Evolutionary conservation across 2,888 invertebrate genomes (phyloP).

Genomic region (Argynnis bischoffii): DNA sequence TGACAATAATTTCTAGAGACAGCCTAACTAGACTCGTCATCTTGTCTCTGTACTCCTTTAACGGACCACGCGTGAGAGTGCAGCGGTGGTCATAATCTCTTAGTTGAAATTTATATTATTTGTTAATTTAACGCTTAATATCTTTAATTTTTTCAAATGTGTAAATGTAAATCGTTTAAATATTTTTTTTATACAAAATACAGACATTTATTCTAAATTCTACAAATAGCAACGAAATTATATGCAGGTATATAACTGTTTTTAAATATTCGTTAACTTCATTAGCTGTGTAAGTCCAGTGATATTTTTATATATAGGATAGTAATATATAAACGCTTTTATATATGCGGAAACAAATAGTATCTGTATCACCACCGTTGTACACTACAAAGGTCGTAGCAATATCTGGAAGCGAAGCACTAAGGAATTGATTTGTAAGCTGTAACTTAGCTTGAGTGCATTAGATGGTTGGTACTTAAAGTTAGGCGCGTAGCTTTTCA

Average conservation of each 20-base stretch:
- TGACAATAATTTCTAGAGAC: constrained; percentile 80
- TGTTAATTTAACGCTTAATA: neutral
- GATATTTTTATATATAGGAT: constrained; percentile 32
- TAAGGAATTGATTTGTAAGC: constrained; percentile 76
- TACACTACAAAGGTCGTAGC: constrained; percentile 39
- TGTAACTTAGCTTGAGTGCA: constrained; percentile 68
- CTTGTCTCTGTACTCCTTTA: constrained; percentile 53
- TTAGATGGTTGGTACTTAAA: constrained; percentile 67
- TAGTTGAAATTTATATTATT: constrained; percentile 3
- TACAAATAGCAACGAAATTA: constrained; percentile 29
- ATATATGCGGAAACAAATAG: constrained; percentile 9
- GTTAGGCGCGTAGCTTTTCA: constrained; percentile 61
- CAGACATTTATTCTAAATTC: constrained; percentile 1
- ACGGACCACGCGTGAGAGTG: constrained; percentile 37
- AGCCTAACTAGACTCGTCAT: constrained; percentile 66
- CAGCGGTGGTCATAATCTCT: constrained; percentile 39
- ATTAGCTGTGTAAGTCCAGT: constrained; percentile 33
- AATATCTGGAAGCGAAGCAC: constrained; percentile 66
- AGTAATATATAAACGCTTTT: constrained; percentile 17
- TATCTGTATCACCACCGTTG: constrained; percentile 40
- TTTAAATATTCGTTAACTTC: constrained; percentile 26
- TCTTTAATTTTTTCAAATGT: constrained; percentile 1
- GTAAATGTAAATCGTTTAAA: neutral
- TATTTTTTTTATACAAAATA: constrained; percentile 1
- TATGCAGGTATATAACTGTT: constrained; percentile 13